Evolutionary conservation across 1,140 invertebrate species (phyloP), one percentile per base, ranked within the genome.

Genomic region (Cherax destructor): DNA sequence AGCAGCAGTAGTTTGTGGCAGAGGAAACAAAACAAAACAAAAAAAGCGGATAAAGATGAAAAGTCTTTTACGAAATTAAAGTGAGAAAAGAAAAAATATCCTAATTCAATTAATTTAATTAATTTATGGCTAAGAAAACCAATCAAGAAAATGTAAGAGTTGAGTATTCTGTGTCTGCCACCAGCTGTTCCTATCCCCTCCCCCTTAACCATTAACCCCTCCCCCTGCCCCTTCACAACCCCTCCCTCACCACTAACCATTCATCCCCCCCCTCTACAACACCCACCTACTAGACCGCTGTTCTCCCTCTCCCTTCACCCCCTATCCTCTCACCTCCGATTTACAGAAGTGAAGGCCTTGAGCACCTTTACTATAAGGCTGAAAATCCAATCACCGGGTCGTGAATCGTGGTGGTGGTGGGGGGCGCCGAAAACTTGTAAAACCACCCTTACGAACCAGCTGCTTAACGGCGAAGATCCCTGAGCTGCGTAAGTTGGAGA

Each of bases 361-460:
- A 52, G 49, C 87, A 89, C 50, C 79, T 78, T 47, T 89, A 83
- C 79, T n/a, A 30, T 80, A 89, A 89, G 87, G 83, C 87, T 89
- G 74, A 89, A 89, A 89, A 89, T 89, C 87, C 87, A 89, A 89
- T 83, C 87, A 83, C 21, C 79, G 41, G 49, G 78, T 74, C 79
- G 79, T 83, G 79, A 83, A 83, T 83, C 87, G 78, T 24, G 41
- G 79, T 83, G 87, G 87, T 83, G 69, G 87, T 83, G 69, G 80
- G 52, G 24, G 41, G 24, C 47, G 30, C n/a, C n/a, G 30, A 50
- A 49, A 30, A 83, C 61, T 74, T 79, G 87, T 61, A 89, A 81
- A 72, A 89, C 83, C 65, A 76, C 65, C 87, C 69, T 50, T 50
- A 89, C 59, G 79, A 52, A n/a, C 47, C 50, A 56, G 5, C 41